phyloP scores from a whole-genome alignment of 2,888 invertebrate species.

The Laothoe populi region DNA sequence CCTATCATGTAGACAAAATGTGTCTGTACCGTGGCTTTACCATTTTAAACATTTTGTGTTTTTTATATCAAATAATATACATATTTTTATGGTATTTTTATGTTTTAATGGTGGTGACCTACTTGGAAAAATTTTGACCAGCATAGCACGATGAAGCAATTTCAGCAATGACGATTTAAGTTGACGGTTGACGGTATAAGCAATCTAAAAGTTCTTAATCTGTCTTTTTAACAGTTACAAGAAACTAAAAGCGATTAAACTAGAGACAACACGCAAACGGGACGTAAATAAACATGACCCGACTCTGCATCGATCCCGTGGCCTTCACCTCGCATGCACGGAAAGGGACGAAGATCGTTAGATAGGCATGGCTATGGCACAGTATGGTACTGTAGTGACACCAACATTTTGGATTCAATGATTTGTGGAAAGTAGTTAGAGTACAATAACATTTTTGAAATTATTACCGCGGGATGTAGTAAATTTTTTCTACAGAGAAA shows the following conservation, averaged over 20 bases:
- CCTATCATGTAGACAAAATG: too few species aligned
- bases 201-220: not conserved
- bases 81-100: too few species aligned
- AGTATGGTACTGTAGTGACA: conserved; percentile 14
- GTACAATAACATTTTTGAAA: not conserved
- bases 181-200: too few species aligned
- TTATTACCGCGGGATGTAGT: too few species aligned
- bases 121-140: too few species aligned
- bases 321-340: conserved; percentile 32
- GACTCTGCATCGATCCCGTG: conserved; percentile 17
- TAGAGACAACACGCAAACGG: conserved; percentile 2
- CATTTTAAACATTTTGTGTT: too few species aligned
- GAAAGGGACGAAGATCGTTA: conserved; percentile 27
- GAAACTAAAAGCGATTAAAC: not conserved
- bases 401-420: not conserved
- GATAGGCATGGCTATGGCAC: conserved; percentile 28
- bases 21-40: too few species aligned
- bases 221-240: not conserved
- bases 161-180: too few species aligned
- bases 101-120: too few species aligned
- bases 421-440: not conserved
- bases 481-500: too few species aligned
- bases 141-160: too few species aligned
- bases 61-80: too few species aligned
- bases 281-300: conserved; percentile 23